Base-by-base conservation (phyloP, 2,797 vertebrate species). In the Vultur gryphus region DNA sequence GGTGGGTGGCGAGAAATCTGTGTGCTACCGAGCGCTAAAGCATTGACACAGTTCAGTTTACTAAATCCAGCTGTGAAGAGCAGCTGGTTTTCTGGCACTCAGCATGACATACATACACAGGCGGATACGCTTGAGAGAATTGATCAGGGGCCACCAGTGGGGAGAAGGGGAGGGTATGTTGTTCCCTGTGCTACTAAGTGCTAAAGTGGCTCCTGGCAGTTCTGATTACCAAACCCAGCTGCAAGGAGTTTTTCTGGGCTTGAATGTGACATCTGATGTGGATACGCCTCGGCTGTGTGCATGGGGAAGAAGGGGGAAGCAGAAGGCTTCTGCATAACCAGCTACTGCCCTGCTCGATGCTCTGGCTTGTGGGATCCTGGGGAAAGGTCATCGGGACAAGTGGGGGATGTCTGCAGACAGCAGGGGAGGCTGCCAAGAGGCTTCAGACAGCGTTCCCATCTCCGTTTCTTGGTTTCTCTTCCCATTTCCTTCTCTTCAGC, bases 61-160 rank as follows among this genome's bases (percentile, higher is more conserved):
- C 70, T 76, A 66, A 95, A 94, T 84, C 92, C 95, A 97, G 93
- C 95, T 96, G 96, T 49, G 88, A 96, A 76, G 65, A 96, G 61
- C 87, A 94, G 87, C 92, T 94, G 89, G 29, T 71, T 88, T 91
- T 87, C 91, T 90, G 72, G 83, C 65, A 81, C 69, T 41, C 71
- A 79, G 48, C 16, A 9, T 24, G 75, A 90, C n/a, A 83, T 70
- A 90, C n/a, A 83, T 70, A 55, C 0, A 5, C 84, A 70, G 91
- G 88, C 14, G 2, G 94, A 95, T 77, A 77, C 3, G 48, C 93
- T 84, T 1, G 0, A 75, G 79, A 91, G 87, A 84, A 81, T 52
- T 59, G 88, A 76, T 86, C 62, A 7, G 88, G 76, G 90, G 85
- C 93, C 90, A 70, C 73, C 13, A 7, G 48, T 12, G 35, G 70